Conservation (phyloP, 2,113 vertebrate species). For the Regulus satrapa region DNA sequence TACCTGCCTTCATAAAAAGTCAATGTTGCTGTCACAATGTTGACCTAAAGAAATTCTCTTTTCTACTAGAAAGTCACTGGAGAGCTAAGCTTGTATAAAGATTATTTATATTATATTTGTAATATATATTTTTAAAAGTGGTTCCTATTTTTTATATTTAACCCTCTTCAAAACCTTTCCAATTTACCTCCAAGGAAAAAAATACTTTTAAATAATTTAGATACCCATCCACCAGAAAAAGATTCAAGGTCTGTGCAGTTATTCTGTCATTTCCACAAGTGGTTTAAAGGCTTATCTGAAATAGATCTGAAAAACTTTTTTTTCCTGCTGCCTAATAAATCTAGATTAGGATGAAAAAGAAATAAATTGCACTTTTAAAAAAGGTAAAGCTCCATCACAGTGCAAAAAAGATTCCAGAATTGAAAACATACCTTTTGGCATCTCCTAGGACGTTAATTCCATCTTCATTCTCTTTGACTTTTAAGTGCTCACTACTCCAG, state of each 20-base stretch:
- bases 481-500: background rate
- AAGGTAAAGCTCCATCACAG: background rate
- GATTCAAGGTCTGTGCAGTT: background rate
- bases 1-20: background rate
- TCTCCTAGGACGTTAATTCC: background rate
- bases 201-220: conserved; percentile 20
- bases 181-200: background rate
- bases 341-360: conserved; percentile 5
- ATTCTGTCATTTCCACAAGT: background rate
- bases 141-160: background rate
- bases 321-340: background rate
- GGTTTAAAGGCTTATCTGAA: conserved; percentile 7
- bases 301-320: background rate
- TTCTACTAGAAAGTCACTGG: background rate
- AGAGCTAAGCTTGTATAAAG: background rate
- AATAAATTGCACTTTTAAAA: background rate
- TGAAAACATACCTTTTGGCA: background rate
- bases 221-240: background rate
- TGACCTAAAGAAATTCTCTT: background rate
- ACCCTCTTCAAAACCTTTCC: background rate
- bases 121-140: background rate
- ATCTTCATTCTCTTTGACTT: background rate
- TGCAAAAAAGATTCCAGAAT: background rate
- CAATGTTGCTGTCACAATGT: background rate
- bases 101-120: background rate